A percentile compares a stretch with the other conserved stretches of the same genome.
phyloP scores from a whole-genome alignment of 2,888 invertebrate genomes.

The Himalopsyche tibetana region DNA sequence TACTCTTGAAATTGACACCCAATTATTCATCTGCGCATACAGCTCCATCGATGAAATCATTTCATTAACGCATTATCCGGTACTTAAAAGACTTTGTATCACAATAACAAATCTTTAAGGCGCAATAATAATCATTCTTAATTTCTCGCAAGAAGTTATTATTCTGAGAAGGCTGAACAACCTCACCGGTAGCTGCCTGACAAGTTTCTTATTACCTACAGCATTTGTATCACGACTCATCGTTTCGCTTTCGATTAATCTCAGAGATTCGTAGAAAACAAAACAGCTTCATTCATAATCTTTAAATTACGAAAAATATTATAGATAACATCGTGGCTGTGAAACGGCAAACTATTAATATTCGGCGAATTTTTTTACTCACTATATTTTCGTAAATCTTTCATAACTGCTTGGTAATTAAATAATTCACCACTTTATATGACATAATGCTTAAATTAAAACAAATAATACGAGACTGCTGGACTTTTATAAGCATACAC shows the following conservation, averaged over 20 bases:
- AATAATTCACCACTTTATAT: slow-evolving; percentile 12
- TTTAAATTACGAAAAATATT: not conserved
- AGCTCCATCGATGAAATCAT: not conserved
- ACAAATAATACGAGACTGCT: not conserved
- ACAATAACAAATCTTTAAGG: not conserved
- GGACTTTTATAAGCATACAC: not conserved
- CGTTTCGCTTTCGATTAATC: slow-evolving; percentile 14
- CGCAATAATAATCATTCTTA: slow-evolving; percentile 4
- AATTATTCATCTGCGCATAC: not conserved
- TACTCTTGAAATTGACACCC: not conserved
- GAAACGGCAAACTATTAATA: not conserved
- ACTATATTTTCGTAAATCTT: not conserved
- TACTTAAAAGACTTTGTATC: not conserved
- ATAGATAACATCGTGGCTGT: slow-evolving; percentile 6
- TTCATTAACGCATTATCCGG: not conserved
- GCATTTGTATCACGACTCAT: not conserved
- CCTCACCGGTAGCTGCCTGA: not conserved
- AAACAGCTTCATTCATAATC: slow-evolving; percentile 16
- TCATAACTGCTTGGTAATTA: not conserved
- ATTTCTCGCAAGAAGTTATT: slow-evolving; percentile 12
- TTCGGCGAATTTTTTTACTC: not conserved
- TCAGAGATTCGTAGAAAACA: not conserved
- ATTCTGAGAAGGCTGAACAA: not conserved
- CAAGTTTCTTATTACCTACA: not conserved
- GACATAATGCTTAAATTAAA: not conserved